Evolutionary conservation across 2,113 vertebrate species (phyloP), one percentile per base, ranked within the genome.

Genomic region (Nycticryphes semicollaris): DNA sequence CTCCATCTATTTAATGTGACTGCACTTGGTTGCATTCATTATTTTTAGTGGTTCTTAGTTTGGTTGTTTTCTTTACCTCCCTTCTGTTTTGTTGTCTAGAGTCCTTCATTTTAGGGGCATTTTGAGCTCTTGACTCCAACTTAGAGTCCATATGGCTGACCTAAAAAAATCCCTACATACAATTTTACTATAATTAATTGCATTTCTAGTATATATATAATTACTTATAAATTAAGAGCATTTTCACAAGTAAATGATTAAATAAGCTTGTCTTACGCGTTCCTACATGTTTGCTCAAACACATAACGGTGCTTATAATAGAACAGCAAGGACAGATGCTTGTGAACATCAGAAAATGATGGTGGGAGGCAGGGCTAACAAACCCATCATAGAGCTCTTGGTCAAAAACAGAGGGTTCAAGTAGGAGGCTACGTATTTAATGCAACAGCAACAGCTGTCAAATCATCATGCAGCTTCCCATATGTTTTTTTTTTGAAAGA

Each of bases 401-500:
- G 47, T 81, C 47, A 86, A 37, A 72, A 84, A 5, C 24, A 70
- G 39, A 57, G 20, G 3, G 87, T 84, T 87, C 48, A 72, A 72
- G 70, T 68, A 66, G 45, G 62, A 87, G 62, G 62, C 33, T 47
- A 12, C 23, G 11, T 75, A 37, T 80, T 88, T 82, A 72, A 60
- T 4, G 5, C 81, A 67, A 66, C 74, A 87, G 69, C 94, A 96
- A 89, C 81, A 92, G 85, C 73, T 95, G 75, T 51, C 75, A 94
- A 64, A 84, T 68, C 45, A n/a, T 72, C 60, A 7, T 75, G 56
- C 54, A 37, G 68, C 35, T 60, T 86, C 37, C 82, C 57, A 41
- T 95, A 63, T 96, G 87, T 75, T n/a, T n/a, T n/a, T 94, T 94
- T 84, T 84, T 60, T 80, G 37, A 80, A 62, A 62, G n/a, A 69